Evolutionary conservation across 2,888 invertebrate species (phyloP), one percentile per base, ranked within the genome.

Genomic region (Bimastos eiseni): DNA sequence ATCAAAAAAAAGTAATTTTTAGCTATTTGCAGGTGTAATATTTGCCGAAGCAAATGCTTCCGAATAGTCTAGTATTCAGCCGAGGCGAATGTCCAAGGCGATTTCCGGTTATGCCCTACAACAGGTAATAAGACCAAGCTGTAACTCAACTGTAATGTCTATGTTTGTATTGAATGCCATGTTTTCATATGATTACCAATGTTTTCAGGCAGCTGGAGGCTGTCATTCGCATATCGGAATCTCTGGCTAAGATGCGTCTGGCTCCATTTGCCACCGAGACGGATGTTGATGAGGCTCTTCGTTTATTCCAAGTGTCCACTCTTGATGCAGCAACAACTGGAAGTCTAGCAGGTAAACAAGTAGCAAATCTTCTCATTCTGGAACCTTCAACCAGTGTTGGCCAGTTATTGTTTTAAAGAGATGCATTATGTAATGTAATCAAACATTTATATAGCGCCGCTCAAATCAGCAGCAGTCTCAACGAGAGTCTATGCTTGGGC

Each of bases 261-360:
- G 96, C 97, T 92, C 97, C 98, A 0, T 99, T 99, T 95, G 99
- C 97, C 0, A 97, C 96, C 0, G 98, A 98, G 94, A 95, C 96
- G 1, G 98, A 99, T 94, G 97, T 99, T 0, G 97, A 98, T 91
- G 99, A 99, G 95, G 98, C 99, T 0, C 96, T 99, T 86, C 96
- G 99, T 34, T 96, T 99, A 90, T 99, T 99, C 96, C 98, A 98
- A 96, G 99, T 99, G 15, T 99, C 99, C 0, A 99, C 99, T 0
- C 96, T 99, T 89, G 98, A 98, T 95, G 98, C 99, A 83, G 99
- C 99, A 0, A 97, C 97, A 96, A 97, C 98, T 2, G 99, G 99
- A 88, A 97, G 96, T 93, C 96, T 99, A 90, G 97, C 98, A 91
- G 98, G 97, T 97, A 90, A 36, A 86, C 6, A 6, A 86, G 34